Base-by-base conservation (phyloP, 1,140 invertebrate genomes). In the Diorhabda carinulata region DNA sequence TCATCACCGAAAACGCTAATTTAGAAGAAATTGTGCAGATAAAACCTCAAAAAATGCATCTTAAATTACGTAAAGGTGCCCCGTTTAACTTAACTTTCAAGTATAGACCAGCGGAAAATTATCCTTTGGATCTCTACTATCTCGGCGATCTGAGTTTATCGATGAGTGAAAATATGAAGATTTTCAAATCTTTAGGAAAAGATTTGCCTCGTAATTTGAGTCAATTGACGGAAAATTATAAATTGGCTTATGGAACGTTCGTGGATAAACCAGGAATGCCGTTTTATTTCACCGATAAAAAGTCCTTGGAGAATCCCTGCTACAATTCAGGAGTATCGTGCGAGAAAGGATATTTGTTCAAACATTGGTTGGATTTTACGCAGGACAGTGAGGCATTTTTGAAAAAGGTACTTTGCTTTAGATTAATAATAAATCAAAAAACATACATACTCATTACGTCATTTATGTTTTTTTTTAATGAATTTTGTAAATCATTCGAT, bases 81-180 rank as follows among this genome's bases (percentile, higher is more conserved):
- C 68, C 78, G 2, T 56, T 76, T 2, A 79, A 71, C 40, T 70
- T 81, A 43, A 73, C 73, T 4, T 69, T 81, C 3, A 67, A 68
- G 3, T 81, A 80, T 52, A 74, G 77, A 71, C 84, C 87, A 9
- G 88, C 88, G 56, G 89, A 84, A 77, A 92, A 96, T 80, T 96
- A 95, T 82, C 95, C 95, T 2, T 84, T 97, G n/a, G 95, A 97
- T 81, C 83, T 97, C 5, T 97, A 97, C 80, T 95, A 94, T 76
- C 81, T 97, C 47, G 95, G 96, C 91, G 95, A 97, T 80, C 82
- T 96, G 7, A 95, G 93, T 4, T 91, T 91, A 83, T 93, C 93
- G 3, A 97, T 97, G 95, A 86, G 85, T 73, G 90, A 94, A 74
- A 92, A 96, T 76, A 92, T 95, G 76, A 86, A 90, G 3, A 94